phyloP scores from a whole-genome alignment of 1,140 invertebrate species.

The Battus philenor region DNA sequence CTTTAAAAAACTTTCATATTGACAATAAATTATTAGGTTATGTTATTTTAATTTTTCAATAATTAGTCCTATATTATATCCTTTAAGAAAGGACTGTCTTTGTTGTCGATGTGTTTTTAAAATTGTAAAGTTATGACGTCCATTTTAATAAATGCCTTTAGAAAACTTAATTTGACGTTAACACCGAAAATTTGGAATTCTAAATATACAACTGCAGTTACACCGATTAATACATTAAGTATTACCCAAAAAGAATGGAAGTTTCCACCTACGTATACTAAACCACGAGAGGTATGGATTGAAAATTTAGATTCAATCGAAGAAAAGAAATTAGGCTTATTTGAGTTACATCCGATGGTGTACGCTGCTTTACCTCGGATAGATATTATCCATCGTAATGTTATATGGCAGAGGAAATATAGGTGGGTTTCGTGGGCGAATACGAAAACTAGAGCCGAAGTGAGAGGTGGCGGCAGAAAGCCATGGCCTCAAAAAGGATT shows the following conservation, averaged over 20 bases:
- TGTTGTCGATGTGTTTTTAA: background rate
- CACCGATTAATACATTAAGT: conserved; percentile 28
- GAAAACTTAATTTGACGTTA: conserved; percentile 43
- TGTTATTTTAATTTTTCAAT: background rate
- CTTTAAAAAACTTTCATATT: too few species aligned
- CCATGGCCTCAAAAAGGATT: conserved; percentile 97
- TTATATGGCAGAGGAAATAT: conserved; percentile 93
- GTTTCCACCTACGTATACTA: conserved; percentile 71
- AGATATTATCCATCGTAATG: conserved; percentile 92
- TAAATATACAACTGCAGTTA: conserved; percentile 17
- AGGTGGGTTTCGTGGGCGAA: conserved; percentile 85
- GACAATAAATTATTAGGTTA: background rate
- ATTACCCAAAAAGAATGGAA: conserved; percentile 68
- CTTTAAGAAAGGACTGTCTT: background rate
- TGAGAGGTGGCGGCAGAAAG: conserved; percentile 90
- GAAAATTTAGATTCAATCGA: conserved; percentile 90
- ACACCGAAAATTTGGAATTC: conserved; percentile 36
- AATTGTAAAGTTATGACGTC: conserved; percentile 38
- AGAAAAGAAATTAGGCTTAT: conserved; percentile 88
- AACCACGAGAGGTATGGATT: conserved; percentile 91
- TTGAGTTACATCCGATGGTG: conserved; percentile 92
- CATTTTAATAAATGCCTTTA: conserved; percentile 52
- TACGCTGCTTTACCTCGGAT: conserved; percentile 90
- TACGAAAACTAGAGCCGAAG: conserved; percentile 87
- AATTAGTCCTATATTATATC: too few species aligned